phyloP scores from a whole-genome alignment of 1,140 invertebrate species.

The Drosophila pectinifera region DNA sequence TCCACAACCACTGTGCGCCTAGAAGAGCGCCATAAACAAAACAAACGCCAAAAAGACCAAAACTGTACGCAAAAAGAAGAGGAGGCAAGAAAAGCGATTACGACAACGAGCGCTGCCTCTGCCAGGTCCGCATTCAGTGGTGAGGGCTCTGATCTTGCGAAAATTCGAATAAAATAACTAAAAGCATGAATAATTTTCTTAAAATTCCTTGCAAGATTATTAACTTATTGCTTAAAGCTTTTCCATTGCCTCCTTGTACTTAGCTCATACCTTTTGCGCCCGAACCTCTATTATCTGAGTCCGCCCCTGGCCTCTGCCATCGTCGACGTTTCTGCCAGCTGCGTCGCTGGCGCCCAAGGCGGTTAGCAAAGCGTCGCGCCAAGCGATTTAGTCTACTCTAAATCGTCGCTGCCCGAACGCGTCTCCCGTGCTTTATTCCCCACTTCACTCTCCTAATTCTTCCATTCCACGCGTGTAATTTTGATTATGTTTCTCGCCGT shows the following conservation, averaged over 20 bases:
- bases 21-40: slow-evolving; percentile 58
- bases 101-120: slow-evolving; percentile 42
- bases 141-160: neutral
- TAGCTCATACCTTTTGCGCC: too few species aligned
- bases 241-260: too few species aligned
- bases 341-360: slow-evolving; percentile 42
- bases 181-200: too few species aligned
- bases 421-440: slow-evolving; percentile 35
- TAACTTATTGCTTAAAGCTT: too few species aligned
- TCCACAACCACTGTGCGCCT: slow-evolving; percentile 59
- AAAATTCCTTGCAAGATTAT: too few species aligned
- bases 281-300: neutral
- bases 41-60: slow-evolving; percentile 40
- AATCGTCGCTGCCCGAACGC: slow-evolving; percentile 38
- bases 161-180: neutral
- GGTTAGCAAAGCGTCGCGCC: slow-evolving; percentile 40
- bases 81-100: slow-evolving; percentile 62
- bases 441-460: neutral
- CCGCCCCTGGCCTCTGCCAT: slow-evolving; percentile 1
- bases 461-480: slow-evolving; percentile 11
- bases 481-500: slow-evolving; percentile 21
- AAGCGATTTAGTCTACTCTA: slow-evolving; percentile 62
- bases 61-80: slow-evolving; percentile 52
- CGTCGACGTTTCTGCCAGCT: neutral
- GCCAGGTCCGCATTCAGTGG: neutral